Conservation (phyloP, 2,797 vertebrate species). For the Sebastolobus altivelis region DNA sequence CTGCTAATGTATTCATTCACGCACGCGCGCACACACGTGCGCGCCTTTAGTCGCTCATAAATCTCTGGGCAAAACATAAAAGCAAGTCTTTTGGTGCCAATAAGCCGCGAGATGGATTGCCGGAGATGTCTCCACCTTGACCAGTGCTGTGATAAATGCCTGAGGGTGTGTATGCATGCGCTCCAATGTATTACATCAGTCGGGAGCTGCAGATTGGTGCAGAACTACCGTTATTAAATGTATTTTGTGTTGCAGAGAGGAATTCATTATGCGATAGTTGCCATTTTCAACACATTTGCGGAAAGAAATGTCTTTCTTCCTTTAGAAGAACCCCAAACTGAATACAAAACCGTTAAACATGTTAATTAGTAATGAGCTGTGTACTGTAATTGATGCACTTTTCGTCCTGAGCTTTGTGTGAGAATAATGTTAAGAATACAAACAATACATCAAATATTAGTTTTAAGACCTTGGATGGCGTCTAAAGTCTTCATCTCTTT, state of each 20-base stretch:
- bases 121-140: conserved; percentile 79
- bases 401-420: conserved; percentile 3
- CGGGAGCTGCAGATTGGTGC: conserved; percentile 56
- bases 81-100: conserved; percentile 79
- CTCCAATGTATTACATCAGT: conserved; percentile 74
- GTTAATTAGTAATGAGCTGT: conserved; percentile 6
- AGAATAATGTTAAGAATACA: conserved; percentile 17
- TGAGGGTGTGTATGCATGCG: conserved; percentile 60
- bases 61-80: conserved; percentile 77
- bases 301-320: background rate
- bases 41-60: conserved; percentile 67
- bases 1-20: conserved; percentile 67
- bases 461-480: conserved; percentile 5
- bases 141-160: conserved; percentile 76
- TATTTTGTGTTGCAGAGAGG: conserved; percentile 44
- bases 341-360: conserved; percentile 9
- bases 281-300: conserved; percentile 33
- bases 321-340: background rate
- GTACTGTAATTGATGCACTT: conserved; percentile 17
- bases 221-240: conserved; percentile 48
- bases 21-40: conserved; percentile 33
- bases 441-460: conserved; percentile 7
- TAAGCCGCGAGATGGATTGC: conserved; percentile 78
- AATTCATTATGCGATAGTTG: conserved; percentile 49
- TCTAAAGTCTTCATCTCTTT: conserved; percentile 7